Evolutionary conservation across 2,888 invertebrate species (phyloP).

Genomic region (Noctua fimbriata): DNA sequence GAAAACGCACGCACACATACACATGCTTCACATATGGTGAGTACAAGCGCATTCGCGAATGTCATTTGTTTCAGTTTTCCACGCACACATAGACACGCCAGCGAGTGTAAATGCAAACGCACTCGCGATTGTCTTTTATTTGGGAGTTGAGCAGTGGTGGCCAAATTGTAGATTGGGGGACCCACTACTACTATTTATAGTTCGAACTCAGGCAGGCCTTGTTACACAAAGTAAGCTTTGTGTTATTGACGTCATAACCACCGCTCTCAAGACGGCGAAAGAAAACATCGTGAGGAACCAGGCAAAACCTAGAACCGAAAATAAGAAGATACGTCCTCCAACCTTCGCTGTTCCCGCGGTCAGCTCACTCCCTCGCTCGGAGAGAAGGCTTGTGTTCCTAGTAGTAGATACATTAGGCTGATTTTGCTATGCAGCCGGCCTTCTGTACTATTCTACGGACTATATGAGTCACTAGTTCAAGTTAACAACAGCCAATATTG

Average conservation of each 20-base stretch:
- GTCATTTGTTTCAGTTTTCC: too few relatives aligned
- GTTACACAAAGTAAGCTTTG: not conserved
- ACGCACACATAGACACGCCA: not conserved
- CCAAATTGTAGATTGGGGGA: not conserved
- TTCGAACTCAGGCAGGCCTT: not conserved
- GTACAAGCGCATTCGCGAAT: not conserved
- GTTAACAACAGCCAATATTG: constrained; percentile 50
- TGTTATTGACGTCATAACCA: not conserved
- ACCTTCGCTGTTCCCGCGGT: not conserved
- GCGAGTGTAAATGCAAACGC: not conserved
- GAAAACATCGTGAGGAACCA: not conserved
- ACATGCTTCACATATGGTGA: not conserved
- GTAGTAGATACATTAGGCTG: not conserved
- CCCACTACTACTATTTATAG: not conserved
- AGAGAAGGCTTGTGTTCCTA: not conserved
- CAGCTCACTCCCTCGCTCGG: not conserved
- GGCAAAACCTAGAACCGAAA: not conserved
- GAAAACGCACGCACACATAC: not conserved
- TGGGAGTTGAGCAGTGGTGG: not conserved
- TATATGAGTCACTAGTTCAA: constrained; percentile 51
- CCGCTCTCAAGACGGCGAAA: not conserved
- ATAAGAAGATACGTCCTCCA: not conserved
- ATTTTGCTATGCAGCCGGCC: not conserved
- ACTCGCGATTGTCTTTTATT: not conserved
- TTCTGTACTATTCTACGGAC: constrained; percentile 2